These are phyloP conservation scores for Timema podura DNA, from an alignment of 2,888 invertebrate genomes.

Conservation along the genomic window DNA sequence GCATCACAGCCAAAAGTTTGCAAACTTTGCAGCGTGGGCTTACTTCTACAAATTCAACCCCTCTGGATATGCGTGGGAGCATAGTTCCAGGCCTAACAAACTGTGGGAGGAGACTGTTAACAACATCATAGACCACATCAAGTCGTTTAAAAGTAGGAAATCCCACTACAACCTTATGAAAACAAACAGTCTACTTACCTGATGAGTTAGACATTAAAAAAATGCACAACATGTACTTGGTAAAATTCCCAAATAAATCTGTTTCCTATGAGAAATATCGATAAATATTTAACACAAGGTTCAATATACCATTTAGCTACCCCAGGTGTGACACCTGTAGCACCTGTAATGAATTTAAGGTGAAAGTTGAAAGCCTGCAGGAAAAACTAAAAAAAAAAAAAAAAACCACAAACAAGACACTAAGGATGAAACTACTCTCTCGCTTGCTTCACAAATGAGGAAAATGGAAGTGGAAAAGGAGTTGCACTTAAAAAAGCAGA, in stretches of 20 bases:
- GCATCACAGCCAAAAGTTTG: background rate
- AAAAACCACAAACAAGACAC: background rate
- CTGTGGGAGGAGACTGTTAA: background rate
- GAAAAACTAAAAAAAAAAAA: background rate
- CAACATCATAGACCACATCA: background rate
- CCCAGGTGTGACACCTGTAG: background rate
- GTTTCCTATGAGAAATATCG: background rate
- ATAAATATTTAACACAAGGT: background rate
- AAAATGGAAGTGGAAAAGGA: background rate
- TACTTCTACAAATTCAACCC: background rate
- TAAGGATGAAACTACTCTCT: too few relatives aligned
- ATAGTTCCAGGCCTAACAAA: background rate
- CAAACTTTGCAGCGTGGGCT: slow-evolving; percentile 4
- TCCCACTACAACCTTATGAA: background rate
- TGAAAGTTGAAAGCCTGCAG: background rate
- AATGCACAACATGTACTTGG: background rate
- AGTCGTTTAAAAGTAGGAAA: background rate
- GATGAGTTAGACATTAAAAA: background rate
- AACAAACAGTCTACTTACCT: background rate
- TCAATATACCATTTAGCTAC: background rate
- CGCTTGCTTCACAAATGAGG: background rate
- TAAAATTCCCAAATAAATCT: background rate
- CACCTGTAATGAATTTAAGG: background rate
- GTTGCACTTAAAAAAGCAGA: background rate
- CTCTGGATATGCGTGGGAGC: background rate